Base-by-base conservation (phyloP, 2,888 invertebrate species). In the Octodonta nipae region DNA sequence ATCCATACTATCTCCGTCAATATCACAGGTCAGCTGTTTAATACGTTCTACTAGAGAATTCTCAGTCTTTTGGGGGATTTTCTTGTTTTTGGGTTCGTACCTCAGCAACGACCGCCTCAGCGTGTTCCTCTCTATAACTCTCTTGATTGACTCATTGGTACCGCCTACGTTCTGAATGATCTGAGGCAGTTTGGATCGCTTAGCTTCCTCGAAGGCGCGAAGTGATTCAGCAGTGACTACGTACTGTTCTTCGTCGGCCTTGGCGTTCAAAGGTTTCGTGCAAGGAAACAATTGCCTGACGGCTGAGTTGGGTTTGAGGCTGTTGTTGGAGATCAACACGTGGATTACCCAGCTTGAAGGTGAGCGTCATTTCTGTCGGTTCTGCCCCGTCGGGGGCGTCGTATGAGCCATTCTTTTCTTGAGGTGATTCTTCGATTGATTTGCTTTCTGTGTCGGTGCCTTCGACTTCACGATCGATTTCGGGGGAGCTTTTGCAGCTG, bases 41-140 rank as follows among this genome's bases (percentile, higher is more conserved):
- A 89, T 85, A 39, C 87, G 73, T 52, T 89, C 89, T 34, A 86
- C 83, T 22, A 89, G 64, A 0, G 86, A 84, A 32, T 83, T 77
- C 44, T 84, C 83, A 48, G 70, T 71, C 54, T 75, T 69, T 42
- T 62, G 61, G 33, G 61, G 58, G 30, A 63, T 51, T 47, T 64
- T 64, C 52, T 67, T 67, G 40, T 47, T 55, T 32, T 56, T 50
- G 30, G 63, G 61, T 39, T 63, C 63, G 38, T 55, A 55, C 43
- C 81, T 74, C 43, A 85, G 75, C 31, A 85, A 65, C 8, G 83
- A 87, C 40, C 87, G 71, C 2, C 87, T 66, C 10, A 87, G 59
- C 0, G 86, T 83, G 52, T 87, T 87, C 26, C 85, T 68, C 50
- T 87, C 86, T 37, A 87, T 86, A 17, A 84, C 83, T 27, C 79